Conservation (phyloP, 2,888 invertebrate genomes). For the Xylota segnis region DNA sequence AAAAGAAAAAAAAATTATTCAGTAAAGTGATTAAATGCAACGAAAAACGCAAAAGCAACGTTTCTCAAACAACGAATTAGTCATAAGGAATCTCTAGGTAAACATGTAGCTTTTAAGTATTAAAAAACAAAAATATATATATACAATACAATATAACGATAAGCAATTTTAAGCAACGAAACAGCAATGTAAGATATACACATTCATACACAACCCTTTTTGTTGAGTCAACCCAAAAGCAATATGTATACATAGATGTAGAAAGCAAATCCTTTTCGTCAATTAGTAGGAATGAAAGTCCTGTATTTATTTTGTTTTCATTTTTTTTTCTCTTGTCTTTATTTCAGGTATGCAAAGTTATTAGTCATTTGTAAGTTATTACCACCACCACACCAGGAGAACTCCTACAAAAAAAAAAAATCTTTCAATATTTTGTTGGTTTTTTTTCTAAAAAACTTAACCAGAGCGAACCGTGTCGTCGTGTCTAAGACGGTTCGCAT, state of each 20-base stretch:
- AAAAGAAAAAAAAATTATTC: conserved; percentile 79
- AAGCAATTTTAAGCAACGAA: conserved; percentile 73
- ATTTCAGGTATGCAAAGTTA: conserved; percentile 58
- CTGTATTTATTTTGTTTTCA: conserved; percentile 20
- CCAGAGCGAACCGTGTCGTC: conserved; percentile 13
- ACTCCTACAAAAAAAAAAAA: not conserved
- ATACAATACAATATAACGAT: conserved; percentile 47
- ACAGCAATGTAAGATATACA: conserved; percentile 70
- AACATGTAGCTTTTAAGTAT: conserved; percentile 64
- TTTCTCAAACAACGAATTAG: conserved; percentile 85
- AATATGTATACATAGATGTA: conserved; percentile 62
- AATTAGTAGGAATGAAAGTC: conserved; percentile 71
- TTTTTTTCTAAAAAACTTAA: conserved; percentile 3
- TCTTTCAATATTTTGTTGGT: not conserved
- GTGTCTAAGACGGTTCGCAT: conserved; percentile 52
- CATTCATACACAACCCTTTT: conserved; percentile 49
- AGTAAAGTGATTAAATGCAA: conserved; percentile 81
- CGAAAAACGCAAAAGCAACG: conserved; percentile 83
- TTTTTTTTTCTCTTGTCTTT: conserved; percentile 10
- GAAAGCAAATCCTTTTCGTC: conserved; percentile 73
- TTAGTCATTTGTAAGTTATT: conserved; percentile 74
- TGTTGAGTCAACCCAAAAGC: conserved; percentile 64
- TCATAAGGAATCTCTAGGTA: conserved; percentile 80
- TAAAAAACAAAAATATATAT: conserved; percentile 23
- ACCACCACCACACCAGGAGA: conserved; percentile 46